Evolutionary conservation across 2,113 vertebrate species (phyloP).

Genomic region (Platichthys stellatus): DNA sequence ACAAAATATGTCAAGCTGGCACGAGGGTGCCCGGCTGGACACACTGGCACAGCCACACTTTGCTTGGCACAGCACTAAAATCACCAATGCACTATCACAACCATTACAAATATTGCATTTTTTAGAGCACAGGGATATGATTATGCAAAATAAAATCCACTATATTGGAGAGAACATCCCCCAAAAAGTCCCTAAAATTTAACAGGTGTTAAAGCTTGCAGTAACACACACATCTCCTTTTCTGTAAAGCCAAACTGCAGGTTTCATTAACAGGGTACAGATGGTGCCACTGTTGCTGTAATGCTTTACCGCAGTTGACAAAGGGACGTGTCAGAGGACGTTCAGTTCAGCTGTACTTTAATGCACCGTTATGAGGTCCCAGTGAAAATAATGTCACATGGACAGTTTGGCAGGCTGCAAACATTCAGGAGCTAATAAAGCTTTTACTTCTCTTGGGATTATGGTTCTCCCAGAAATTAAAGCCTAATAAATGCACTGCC

Average conservation of each 20-base stretch:
- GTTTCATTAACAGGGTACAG: constrained; percentile 27
- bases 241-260: background rate
- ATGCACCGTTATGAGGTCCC: background rate
- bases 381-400: constrained; percentile 32
- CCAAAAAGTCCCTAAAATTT: background rate
- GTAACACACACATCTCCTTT: background rate
- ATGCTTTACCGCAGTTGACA: constrained; percentile 1
- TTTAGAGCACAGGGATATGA: constrained; percentile 1
- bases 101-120: constrained; percentile 15
- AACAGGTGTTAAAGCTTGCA: background rate
- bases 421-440: constrained; percentile 75
- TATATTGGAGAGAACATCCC: constrained; percentile 11
- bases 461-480: constrained; percentile 67
- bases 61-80: background rate
- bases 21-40: constrained; percentile 8
- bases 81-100: constrained; percentile 2
- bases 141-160: constrained; percentile 25
- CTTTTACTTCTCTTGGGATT: constrained; percentile 65
- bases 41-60: constrained; percentile 10
- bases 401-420: constrained; percentile 20
- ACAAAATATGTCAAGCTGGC: constrained; percentile 27
- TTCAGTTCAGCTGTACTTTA: constrained; percentile 24
- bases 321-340: constrained; percentile 20
- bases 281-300: constrained; percentile 23
- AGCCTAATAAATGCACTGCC: constrained; percentile 72